Evolutionary conservation across 2,888 invertebrate genomes (phyloP), one percentile per base, ranked within the genome.

Genomic region (Girardia tigrina): DNA sequence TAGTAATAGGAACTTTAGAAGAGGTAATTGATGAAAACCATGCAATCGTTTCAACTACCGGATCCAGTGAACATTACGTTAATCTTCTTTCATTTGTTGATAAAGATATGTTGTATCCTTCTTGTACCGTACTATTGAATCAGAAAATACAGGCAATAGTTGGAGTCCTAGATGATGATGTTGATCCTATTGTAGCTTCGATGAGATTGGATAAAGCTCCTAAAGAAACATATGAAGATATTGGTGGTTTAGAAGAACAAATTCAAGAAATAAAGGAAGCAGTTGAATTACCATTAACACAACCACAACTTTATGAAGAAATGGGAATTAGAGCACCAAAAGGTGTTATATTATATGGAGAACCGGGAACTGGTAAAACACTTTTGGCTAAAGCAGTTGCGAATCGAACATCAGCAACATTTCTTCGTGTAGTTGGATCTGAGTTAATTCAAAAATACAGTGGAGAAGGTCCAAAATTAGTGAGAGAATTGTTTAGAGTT

Each of bases 11-110:
- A 16, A 95, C 91, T 78, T 86, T 99, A 77, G 98, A 99, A 84
- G 98, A 98, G 86, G 95, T 99, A 77, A 99, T 99, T 80, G 98
- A 98, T 86, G 98, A 98, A 84, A 98, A 97, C 85, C 98, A 98
- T 86, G 98, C 98, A 1, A 99, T 99, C 83, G 98, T 98, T 0
- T 95, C 94, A 0, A 97, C 95, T 0, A 94, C 94, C 75, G 97
- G 98, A 0, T 98, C 97, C 74, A 94, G 94, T 80, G 98, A 99
- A 84, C 97, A 99, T 85, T 98, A 98, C 84, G 98, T 98, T 78
- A 94, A 92, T 84, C 98, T 99, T 82, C 86, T 98, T 80, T 95
- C 95, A 0, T 98, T 98, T 86, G 98, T 98, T 28, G 98, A 98
- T 85, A 98, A 98, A 84, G 97, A 98, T 84, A 95, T 97, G 83